Evolutionary conservation across 2,888 invertebrate species (phyloP), one percentile per base, ranked within the genome.

Genomic region (Eulithis testata): DNA sequence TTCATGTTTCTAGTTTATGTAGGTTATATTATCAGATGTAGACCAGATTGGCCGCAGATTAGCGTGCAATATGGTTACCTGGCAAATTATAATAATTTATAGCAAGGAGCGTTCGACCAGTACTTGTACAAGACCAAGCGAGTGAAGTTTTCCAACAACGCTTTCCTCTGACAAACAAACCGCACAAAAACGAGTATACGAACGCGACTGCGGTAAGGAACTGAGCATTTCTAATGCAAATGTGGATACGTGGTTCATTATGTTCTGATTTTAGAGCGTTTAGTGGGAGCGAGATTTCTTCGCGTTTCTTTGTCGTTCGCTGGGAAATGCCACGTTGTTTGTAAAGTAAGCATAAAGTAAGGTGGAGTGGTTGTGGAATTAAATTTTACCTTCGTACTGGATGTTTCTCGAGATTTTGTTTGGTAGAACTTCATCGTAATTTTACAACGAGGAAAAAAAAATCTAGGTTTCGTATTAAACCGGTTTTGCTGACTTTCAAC

Each of bases 251-350:
- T 84, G 87, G 81, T 86, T 88, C 88, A 87, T 89, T 88, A 88
- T 84, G 86, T 83, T 78, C 84, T 87, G 88, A 87, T 88, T 89
- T 85, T 83, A 82, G 84, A 83, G 76, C 84, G 83, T 86, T 88
- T 85, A 83, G 85, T 76, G 81, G 73, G 78, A 74, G 77, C 74
- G 73, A 75, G 75, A 74, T 77, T 80, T 80, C 75, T 76, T 76
- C 73, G 62, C 70, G 69, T 68, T 73, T 73, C 72, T 73, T 73
- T 72, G 73, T 69, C 69, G 70, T 72, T 70, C 65, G 40, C 55
- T 6, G 51, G 52, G 63, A 58, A 66, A 70, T 62, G 70, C 63
- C 67, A 73, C 70, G 69, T 61, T 68, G 65, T 69, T 73, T 70
- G 66, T 63, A 66, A 67, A 65, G 71, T 66, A 71, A 73, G 69